Evolutionary conservation across 2,888 invertebrate genomes (phyloP), one percentile per base, ranked within the genome.

Genomic region (Aporophyla lueneburgensis): DNA sequence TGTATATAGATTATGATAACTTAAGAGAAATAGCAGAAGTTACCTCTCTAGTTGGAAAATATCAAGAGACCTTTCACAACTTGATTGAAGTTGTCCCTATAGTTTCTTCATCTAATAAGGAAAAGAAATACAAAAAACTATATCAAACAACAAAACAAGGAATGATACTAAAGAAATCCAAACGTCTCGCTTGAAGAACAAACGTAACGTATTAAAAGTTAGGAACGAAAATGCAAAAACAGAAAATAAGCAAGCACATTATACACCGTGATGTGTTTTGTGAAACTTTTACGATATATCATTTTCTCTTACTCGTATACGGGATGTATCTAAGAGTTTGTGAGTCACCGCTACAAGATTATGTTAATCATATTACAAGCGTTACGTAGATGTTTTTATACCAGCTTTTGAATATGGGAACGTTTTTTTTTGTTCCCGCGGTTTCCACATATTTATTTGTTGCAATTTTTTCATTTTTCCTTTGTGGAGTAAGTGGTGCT

Each of bases 221-320:
- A 84, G 71, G 43, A 75, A 70, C 74, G 79, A 87, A 78, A 88
- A 87, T 88, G 83, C 85, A 88, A 86, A 87, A 81, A 82, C 82
- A 88, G 72, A 82, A 87, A 88, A 87, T 87, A 81, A 86, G 62
- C 78, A 69, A 76, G 73, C 43, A 75, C 71, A 87, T 87, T 87
- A 87, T 85, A 87, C 87, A 75, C 71, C 78, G 78, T 82, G 88
- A 88, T 88, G 85, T 86, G 85, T 88, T 85, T 78, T 85, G 79
- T 74, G 80, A 66, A 87, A 87, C 87, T 87, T 87, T 87, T 87
- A 80, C 75, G 78, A 87, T 87, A 85, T 85, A 88, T 88, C 87
- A 87, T 87, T 77, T 79, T 84, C 87, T 80, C 85, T 79, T 86
- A 54, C 73, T 72, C 78, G 80, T 71, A 78, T 76, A 77, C 72